Evolutionary conservation across 2,113 vertebrate genomes (phyloP).

Genomic region (Pteruthius melanotis): DNA sequence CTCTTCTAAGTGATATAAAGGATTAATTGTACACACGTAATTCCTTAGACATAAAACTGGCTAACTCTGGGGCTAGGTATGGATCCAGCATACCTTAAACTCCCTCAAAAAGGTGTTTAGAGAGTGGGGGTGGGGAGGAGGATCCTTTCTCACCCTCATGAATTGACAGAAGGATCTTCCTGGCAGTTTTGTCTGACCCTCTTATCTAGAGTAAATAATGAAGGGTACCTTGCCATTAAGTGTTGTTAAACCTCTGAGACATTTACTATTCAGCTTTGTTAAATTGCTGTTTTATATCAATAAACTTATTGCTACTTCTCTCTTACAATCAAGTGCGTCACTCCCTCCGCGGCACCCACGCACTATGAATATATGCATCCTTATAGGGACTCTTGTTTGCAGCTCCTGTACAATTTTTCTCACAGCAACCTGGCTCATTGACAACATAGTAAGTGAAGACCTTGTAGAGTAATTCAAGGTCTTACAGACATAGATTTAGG

Average conservation of each 20-base stretch:
- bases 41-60: background rate
- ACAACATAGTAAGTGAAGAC: background rate
- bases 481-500: background rate
- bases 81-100: background rate
- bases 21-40: background rate
- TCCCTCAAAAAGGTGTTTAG: background rate
- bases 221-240: background rate
- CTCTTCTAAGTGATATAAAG: background rate
- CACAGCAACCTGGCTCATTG: background rate
- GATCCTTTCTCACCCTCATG: background rate
- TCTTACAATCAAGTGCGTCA: background rate
- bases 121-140: background rate
- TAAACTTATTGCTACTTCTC: background rate
- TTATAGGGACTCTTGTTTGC: background rate
- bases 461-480: background rate
- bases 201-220: background rate
- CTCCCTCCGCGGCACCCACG: fast-evolving
- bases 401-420: background rate
- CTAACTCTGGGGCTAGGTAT: background rate
- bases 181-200: background rate
- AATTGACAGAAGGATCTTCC: background rate
- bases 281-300: background rate
- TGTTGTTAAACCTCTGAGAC: background rate
- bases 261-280: background rate
- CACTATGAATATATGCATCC: background rate